Percentiles rank a stretch among this genome's conserved stretches.
phyloP scores from a whole-genome alignment of 2,113 vertebrate genomes.

The Acrocephalus arundinaceus region DNA sequence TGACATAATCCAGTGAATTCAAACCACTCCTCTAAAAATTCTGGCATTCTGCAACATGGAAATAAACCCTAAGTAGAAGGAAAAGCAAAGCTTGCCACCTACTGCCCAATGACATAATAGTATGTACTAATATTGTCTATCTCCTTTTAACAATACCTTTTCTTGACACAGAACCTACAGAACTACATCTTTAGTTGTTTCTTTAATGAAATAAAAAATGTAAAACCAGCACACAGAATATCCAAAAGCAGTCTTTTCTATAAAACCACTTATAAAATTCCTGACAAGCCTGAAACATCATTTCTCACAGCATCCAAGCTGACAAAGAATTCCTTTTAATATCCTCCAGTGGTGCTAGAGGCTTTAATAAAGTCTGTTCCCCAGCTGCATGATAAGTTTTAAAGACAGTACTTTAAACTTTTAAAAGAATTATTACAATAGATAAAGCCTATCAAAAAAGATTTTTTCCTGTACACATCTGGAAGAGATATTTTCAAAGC shows the following conservation, averaged over 20 bases:
- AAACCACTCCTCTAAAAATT: constrained; percentile 62
- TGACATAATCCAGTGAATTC: constrained; percentile 65
- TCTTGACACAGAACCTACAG: not conserved
- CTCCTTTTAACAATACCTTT: not conserved
- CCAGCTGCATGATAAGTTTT: not conserved
- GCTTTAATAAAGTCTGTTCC: not conserved
- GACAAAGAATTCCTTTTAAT: constrained; percentile 53
- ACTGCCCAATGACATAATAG: constrained; percentile 75
- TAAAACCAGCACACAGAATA: not conserved
- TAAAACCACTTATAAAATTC: not conserved
- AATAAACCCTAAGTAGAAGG: constrained; percentile 58
- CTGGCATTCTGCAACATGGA: constrained; percentile 37
- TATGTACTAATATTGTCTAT: not conserved
- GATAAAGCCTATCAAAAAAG: not conserved
- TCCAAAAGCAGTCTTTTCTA: not conserved
- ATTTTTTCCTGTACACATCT: not conserved
- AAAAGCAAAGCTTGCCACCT: constrained; percentile 83
- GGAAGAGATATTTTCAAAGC: not conserved
- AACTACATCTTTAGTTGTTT: not conserved
- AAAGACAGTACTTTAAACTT: not conserved
- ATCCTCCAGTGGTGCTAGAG: not conserved
- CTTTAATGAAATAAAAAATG: not conserved
- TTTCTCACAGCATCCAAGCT: constrained; percentile 31
- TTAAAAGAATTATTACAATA: not conserved
- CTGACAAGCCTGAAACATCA: not conserved